A percentile compares a stretch with the other conserved stretches of the same genome.
These are phyloP conservation scores for Astyanax mexicanus DNA, from an alignment of 2,797 vertebrate species.

Conservation along the genomic window DNA sequence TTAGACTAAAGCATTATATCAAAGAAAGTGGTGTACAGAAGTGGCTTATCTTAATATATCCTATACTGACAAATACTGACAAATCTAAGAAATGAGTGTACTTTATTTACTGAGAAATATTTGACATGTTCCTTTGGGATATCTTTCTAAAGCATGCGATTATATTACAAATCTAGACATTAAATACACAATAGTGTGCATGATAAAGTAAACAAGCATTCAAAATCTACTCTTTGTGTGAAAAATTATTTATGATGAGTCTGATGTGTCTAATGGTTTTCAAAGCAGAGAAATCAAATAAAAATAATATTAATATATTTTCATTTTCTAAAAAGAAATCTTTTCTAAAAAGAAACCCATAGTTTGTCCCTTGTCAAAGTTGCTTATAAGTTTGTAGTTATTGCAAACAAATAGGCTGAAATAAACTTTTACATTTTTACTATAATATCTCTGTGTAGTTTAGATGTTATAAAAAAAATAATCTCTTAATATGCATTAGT, in stretches of 20 bases:
- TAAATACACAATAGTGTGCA: background rate
- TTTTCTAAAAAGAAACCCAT: too few relatives aligned
- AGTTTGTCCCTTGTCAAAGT: too few relatives aligned
- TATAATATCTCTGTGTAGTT: too few relatives aligned
- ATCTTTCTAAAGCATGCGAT: background rate
- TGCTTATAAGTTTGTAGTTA: too few relatives aligned
- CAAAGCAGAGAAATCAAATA: background rate
- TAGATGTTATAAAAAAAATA: too few relatives aligned
- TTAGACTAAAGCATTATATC: background rate
- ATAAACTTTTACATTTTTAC: too few relatives aligned
- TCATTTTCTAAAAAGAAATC: too few relatives aligned
- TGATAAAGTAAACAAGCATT: slow-evolving; percentile 6
- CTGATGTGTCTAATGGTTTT: background rate
- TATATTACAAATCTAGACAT: background rate
- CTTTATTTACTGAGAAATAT: background rate
- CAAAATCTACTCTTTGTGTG: background rate
- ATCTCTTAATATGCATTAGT: too few relatives aligned
- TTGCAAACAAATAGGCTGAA: too few relatives aligned
- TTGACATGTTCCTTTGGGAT: background rate
- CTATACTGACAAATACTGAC: background rate
- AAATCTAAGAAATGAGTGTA: background rate
- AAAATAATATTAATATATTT: too few relatives aligned
- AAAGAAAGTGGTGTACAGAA: background rate
- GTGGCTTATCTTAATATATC: background rate
- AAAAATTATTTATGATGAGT: background rate